A percentile compares a stretch with the other conserved stretches of the same genome.
phyloP scores from a whole-genome alignment of 2,113 vertebrate species.

The Dicerorhinus sumatrensis region DNA sequence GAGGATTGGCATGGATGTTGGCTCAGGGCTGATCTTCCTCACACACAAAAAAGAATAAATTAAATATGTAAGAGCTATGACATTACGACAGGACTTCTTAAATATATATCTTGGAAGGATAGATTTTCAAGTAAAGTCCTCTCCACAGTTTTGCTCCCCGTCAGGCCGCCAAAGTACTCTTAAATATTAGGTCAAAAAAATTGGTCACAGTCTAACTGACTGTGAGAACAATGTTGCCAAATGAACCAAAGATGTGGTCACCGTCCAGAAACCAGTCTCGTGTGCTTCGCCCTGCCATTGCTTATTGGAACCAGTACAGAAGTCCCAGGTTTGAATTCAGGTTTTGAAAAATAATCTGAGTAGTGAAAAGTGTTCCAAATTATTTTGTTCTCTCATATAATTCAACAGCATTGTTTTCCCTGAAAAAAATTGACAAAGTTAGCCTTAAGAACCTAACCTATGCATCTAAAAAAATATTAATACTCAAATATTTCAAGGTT shows the following conservation, averaged over 20 bases:
- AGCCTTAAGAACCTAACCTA: neutral
- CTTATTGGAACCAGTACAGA: neutral
- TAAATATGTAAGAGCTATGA: neutral
- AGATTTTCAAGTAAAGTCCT: neutral
- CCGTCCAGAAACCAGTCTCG: neutral
- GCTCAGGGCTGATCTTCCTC: no score
- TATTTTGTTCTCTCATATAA: neutral
- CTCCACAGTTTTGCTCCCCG: neutral
- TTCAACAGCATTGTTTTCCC: neutral
- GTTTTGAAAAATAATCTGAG: slow-evolving; percentile 38
- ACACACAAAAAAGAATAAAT: neutral
- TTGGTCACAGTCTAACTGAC: neutral
- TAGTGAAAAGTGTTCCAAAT: slow-evolving; percentile 24
- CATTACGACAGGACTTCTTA: neutral
- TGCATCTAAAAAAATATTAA: neutral
- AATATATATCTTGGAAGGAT: neutral
- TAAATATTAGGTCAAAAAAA: neutral
- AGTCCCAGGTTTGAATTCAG: slow-evolving; percentile 1
- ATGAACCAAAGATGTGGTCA: neutral
- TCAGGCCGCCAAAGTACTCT: neutral
- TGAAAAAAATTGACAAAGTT: neutral
- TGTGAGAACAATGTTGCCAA: neutral
- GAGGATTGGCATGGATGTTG: no score
- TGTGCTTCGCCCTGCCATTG: neutral
- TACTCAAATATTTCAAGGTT: neutral